Evolutionary conservation across 2,113 vertebrate species (phyloP).

Genomic region (Eira barbara): DNA sequence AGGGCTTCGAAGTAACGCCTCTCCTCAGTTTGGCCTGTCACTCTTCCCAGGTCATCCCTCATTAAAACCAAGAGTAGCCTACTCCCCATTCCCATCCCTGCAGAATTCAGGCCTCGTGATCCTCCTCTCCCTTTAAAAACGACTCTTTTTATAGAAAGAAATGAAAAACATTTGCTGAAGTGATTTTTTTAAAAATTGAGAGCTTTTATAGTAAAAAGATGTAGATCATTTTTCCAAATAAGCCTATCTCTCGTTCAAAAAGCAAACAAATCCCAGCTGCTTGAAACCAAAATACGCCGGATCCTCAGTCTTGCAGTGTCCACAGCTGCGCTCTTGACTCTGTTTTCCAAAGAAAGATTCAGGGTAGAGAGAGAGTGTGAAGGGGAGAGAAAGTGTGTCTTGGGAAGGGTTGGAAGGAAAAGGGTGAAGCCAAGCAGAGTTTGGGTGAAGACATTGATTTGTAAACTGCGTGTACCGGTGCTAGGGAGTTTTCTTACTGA

Average conservation of each 20-base stretch:
- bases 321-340: background rate
- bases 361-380: too few species aligned
- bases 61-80: background rate
- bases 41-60: background rate
- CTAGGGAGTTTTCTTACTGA: background rate
- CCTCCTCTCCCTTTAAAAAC: conserved; percentile 10
- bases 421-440: background rate
- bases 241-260: conserved; percentile 58
- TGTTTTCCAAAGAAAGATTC: background rate
- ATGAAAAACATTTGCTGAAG: conserved; percentile 61
- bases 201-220: conserved; percentile 67
- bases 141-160: conserved; percentile 67
- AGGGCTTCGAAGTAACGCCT: background rate
- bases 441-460: background rate
- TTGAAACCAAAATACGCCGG: conserved; percentile 10
- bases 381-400: background rate
- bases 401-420: background rate
- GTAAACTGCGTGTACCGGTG: background rate
- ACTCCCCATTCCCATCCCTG: background rate
- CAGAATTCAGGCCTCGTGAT: background rate
- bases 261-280: conserved; percentile 52
- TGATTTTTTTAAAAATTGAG: conserved; percentile 37
- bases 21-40: background rate
- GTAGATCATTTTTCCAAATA: conserved; percentile 62
- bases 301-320: background rate